Base-by-base conservation (phyloP, 2,113 vertebrate species). In the Xiphophorus maculatus region DNA sequence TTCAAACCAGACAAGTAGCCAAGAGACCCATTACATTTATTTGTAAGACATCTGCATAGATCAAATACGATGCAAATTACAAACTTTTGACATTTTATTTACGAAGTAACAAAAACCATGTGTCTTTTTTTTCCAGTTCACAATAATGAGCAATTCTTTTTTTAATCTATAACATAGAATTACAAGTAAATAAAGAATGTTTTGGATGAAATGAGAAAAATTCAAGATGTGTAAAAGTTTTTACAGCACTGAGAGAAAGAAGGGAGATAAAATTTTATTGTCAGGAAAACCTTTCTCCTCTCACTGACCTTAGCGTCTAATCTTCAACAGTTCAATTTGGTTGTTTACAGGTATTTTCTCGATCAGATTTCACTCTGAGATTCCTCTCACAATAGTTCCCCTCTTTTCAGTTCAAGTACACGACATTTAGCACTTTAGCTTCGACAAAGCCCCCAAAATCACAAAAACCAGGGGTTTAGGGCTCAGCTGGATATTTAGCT, bases 361-460 rank as follows among this genome's bases (percentile, higher is more conserved):
- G 17, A 35, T 72, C n/a, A 66, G 77, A 73, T 67, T 25, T 10
- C 27, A 6, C 35, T 15, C 74, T 71, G 73, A 29, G 30, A 51
- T 42, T 70, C 15, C 35, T 65, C 69, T 70, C 66, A 3, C 37
- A 72, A 79, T 30, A 32, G 15, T 17, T 29, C 14, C 64, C 67
- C 62, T 60, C 37, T 81, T 84, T 81, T 88, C 81, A 82, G 28
- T 75, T 79, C 35, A 12, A 68, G 13, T 80, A 78, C 63, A 66
- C 73, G 74, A 88, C 82, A 89, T 90, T 83, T 82, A 64, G 61
- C 28, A 29, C 6, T 11, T 29, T 71, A 74, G 82, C 78, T 75
- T 81, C 65, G 35, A 77, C 74, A 63, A 73, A 67, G 51, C 80
- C 42, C 54, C 54, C 5, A 76, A 75, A 74, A 71, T 68, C 17